These are phyloP conservation scores for Paraescarpia echinospica DNA, from an alignment of 1,140 invertebrate species.

Conservation along the genomic window DNA sequence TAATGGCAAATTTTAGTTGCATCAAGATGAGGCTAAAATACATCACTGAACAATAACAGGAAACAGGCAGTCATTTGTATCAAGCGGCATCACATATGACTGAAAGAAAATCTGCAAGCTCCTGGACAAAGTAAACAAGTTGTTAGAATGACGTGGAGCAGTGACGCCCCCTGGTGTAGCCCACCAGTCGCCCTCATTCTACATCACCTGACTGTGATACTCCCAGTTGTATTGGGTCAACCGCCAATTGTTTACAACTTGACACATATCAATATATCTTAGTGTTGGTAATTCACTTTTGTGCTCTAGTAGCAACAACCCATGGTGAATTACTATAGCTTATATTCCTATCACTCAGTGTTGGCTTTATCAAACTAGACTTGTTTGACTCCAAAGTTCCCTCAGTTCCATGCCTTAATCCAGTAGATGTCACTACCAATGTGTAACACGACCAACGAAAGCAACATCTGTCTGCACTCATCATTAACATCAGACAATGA, in stretches of 20 bases:
- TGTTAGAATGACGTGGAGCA: background rate
- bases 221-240: background rate
- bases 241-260: background rate
- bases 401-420: background rate
- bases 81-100: background rate
- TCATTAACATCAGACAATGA: background rate
- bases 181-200: background rate
- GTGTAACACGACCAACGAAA: background rate
- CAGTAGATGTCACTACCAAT: background rate
- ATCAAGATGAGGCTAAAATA: constrained; percentile 6
- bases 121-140: background rate
- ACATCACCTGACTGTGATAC: background rate
- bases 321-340: background rate
- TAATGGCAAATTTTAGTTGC: background rate
- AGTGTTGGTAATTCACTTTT: background rate
- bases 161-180: background rate
- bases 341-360: background rate
- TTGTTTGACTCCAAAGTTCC: background rate
- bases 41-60: constrained; percentile 5
- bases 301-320: background rate
- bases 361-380: background rate
- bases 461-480: background rate
- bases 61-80: background rate
- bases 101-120: background rate
- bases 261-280: background rate